Conservation (phyloP, 2,888 invertebrate genomes). For the Prostheceraeus crozeri region DNA sequence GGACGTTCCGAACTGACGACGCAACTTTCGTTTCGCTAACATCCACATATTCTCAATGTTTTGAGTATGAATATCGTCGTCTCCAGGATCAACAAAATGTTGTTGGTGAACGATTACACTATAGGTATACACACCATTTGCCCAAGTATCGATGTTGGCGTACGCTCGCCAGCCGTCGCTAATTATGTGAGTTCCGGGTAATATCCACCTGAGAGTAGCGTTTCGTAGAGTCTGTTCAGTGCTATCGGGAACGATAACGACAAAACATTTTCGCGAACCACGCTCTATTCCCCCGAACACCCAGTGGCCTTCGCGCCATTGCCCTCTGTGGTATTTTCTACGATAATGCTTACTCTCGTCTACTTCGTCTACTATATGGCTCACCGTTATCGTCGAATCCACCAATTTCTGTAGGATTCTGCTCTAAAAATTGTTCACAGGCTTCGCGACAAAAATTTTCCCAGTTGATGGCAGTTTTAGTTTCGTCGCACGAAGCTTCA, state of each 20-base stretch:
- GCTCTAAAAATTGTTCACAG: background rate
- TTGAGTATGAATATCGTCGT: constrained; percentile 13
- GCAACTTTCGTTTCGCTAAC: constrained; percentile 21
- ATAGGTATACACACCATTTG: background rate
- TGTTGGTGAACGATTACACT: background rate
- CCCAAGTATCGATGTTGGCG: background rate
- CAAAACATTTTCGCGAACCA: background rate
- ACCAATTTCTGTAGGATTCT: background rate
- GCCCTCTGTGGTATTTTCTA: constrained; percentile 7
- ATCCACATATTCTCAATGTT: constrained; percentile 13
- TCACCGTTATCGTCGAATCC: constrained; percentile 3
- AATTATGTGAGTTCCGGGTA: background rate
- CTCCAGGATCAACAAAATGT: constrained; percentile 21
- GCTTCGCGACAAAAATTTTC: background rate
- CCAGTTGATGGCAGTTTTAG: too few relatives aligned
- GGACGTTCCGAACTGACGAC: constrained; percentile 29
- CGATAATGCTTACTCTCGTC: background rate
- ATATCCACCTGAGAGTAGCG: background rate
- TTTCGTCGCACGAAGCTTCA: too few relatives aligned
- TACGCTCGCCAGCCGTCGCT: constrained; percentile 1
- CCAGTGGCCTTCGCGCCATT: constrained; percentile 5
- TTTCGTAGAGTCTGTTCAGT: background rate
- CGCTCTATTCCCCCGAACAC: constrained; percentile 5
- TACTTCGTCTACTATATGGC: background rate
- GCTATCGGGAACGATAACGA: constrained; percentile 2